Percentiles rank a stretch among this genome's conserved stretches.
phyloP scores from a whole-genome alignment of 2,797 vertebrate species.

The Siniperca obscura region DNA sequence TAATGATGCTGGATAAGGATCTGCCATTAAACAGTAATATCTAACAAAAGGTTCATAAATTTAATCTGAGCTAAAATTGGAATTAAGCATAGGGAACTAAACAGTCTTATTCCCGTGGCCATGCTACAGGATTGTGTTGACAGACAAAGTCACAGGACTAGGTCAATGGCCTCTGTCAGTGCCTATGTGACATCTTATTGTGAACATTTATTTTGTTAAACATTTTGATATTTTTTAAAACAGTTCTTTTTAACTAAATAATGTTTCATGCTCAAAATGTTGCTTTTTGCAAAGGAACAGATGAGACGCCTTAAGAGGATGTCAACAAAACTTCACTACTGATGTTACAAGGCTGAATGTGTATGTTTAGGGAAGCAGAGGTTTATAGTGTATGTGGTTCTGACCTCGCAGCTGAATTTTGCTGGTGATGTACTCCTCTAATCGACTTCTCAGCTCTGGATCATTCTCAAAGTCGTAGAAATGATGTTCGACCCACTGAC shows the following conservation, averaged over 20 bases:
- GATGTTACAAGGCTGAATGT: background rate
- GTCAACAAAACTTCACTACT: background rate
- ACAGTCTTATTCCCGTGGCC: background rate
- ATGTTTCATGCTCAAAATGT: background rate
- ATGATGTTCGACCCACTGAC: constrained; percentile 99
- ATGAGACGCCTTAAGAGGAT: too few relatives aligned
- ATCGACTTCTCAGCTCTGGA: constrained; percentile 88
- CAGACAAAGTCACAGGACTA: too few relatives aligned
- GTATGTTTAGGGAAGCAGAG: background rate
- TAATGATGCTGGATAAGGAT: background rate
- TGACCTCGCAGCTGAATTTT: constrained; percentile 91
- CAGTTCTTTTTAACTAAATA: background rate
- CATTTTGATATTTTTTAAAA: background rate
- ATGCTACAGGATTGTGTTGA: background rate
- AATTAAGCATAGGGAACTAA: background rate
- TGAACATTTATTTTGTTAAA: background rate
- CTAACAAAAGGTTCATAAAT: background rate
- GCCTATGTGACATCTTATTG: background rate
- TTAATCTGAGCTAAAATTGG: background rate
- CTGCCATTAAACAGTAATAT: background rate
- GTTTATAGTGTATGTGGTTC: background rate
- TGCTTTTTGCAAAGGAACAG: background rate
- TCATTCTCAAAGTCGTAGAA: constrained; percentile 99
- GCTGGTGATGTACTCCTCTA: constrained; percentile 95
- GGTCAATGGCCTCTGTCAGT: too few relatives aligned